These are phyloP conservation scores for Byasa hedistus DNA, from an alignment of 2,888 invertebrate species.

Conservation along the genomic window DNA sequence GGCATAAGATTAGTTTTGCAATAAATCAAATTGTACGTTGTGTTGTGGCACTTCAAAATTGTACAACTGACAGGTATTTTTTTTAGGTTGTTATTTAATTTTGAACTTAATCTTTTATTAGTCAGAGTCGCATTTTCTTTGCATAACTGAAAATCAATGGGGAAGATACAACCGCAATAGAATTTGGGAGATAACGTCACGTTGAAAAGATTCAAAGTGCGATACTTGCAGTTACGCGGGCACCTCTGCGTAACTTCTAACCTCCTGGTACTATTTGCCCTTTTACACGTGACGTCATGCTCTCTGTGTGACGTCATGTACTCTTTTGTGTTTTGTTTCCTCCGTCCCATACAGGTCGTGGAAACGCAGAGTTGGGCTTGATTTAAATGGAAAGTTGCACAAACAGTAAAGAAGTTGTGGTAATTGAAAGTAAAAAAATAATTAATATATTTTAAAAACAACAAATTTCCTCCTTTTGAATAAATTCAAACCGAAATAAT, in stretches of 20 bases:
- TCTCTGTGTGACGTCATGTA: slow-evolving; percentile 8
- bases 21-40: neutral
- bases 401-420: no score
- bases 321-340: neutral
- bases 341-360: no score
- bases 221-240: neutral
- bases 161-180: neutral
- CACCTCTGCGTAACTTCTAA: slow-evolving; percentile 45
- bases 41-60: neutral
- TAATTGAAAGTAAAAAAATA: no score
- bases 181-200: slow-evolving; percentile 3
- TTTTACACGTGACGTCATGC: slow-evolving; percentile 70
- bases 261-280: slow-evolving; percentile 61
- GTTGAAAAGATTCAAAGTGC: slow-evolving; percentile 10
- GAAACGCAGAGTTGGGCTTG: no score
- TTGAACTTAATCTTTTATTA: neutral
- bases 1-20: neutral
- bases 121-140: neutral
- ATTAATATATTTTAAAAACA: no score
- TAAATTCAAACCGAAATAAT: no score
- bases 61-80: neutral
- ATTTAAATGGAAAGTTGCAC: no score
- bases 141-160: neutral
- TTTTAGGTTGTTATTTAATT: neutral
- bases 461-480: no score